A percentile compares a stretch with the other conserved stretches of the same genome.
Conservation (phyloP, 2,888 invertebrate species). For the Hydrotaea cyrtoneurina region DNA sequence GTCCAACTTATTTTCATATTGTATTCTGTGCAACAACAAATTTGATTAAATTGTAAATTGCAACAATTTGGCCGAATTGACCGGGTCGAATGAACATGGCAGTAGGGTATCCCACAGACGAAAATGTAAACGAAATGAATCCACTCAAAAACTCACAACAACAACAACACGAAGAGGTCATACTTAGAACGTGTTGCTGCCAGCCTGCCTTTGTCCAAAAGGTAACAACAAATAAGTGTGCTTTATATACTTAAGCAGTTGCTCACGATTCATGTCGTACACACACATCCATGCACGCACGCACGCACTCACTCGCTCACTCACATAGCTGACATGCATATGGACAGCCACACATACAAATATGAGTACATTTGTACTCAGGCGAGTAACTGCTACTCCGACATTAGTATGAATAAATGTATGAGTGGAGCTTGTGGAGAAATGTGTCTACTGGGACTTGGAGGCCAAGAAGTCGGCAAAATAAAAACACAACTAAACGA, state of each 20-base stretch:
- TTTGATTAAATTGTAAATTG: constrained; percentile 8
- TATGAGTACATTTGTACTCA: background rate
- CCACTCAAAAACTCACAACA: background rate
- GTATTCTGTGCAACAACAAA: background rate
- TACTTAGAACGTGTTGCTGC: constrained; percentile 20
- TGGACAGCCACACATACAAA: background rate
- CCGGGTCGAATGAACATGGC: too few relatives aligned
- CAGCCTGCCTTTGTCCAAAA: background rate
- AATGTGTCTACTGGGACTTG: constrained; percentile 45
- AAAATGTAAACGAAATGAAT: constrained; percentile 1
- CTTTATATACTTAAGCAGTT: background rate
- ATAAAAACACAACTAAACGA: constrained; percentile 28
- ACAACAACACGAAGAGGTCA: constrained; percentile 1
- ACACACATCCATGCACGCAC: constrained; percentile 1
- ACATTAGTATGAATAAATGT: constrained; percentile 34
- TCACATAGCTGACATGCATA: background rate
- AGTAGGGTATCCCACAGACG: constrained; percentile 1
- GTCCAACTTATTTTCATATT: background rate
- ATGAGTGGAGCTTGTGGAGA: background rate
- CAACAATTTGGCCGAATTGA: background rate
- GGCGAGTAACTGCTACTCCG: background rate
- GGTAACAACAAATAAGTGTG: constrained; percentile 19
- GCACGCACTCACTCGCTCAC: background rate
- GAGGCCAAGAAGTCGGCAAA: constrained; percentile 34
- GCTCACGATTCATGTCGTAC: background rate